A percentile compares a stretch with the other conserved stretches of the same genome.
Conservation (phyloP, 2,797 vertebrate species). For the Rhinoraja longicauda region DNA sequence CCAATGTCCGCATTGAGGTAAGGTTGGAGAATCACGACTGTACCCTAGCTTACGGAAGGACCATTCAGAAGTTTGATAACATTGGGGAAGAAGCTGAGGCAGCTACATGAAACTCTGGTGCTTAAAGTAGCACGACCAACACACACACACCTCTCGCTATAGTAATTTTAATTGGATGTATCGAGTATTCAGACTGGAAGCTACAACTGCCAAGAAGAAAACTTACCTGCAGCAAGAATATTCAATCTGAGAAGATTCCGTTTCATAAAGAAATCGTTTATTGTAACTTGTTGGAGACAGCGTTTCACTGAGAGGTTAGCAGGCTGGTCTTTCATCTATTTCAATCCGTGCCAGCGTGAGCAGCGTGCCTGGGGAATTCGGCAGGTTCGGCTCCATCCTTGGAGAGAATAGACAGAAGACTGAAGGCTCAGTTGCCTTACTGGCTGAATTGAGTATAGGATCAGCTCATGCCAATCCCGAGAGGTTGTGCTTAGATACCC, state of each 20-base stretch:
- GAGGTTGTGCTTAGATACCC: background rate
- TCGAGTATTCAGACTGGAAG: background rate
- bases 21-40: no score
- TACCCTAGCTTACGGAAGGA: no score
- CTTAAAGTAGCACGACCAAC: background rate
- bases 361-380: no score
- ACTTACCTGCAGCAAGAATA: background rate
- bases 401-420: no score
- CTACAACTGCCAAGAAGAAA: background rate
- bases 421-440: background rate
- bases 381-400: no score
- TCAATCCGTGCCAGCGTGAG: no score
- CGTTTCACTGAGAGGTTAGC: background rate
- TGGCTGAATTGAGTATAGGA: background rate
- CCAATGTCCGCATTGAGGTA: no score
- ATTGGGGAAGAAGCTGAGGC: background rate
- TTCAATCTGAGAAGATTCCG: background rate
- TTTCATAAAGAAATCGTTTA: background rate
- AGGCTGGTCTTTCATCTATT: background rate
- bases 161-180: background rate
- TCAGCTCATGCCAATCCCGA: no score
- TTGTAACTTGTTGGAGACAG: no score
- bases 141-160: background rate
- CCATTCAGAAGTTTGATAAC: no score
- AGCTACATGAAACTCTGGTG: background rate